Conservation (phyloP, 2,113 vertebrate genomes). For the Thunnus thynnus region DNA sequence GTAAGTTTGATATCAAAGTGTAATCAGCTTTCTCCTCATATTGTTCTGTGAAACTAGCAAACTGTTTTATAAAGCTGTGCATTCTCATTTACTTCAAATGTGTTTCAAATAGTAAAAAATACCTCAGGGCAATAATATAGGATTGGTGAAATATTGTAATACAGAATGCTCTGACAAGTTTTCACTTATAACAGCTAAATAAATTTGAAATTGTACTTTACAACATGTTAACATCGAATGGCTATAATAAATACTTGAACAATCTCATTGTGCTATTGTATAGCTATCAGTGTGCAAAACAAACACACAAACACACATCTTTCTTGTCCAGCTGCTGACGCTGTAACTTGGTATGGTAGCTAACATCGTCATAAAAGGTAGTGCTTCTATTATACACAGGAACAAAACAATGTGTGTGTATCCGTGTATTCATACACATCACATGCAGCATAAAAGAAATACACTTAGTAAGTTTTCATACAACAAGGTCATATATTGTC, state of each 20-base stretch:
- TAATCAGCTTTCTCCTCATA: not conserved
- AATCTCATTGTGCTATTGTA: not conserved
- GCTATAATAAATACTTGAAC: too few species aligned
- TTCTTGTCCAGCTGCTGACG: not conserved
- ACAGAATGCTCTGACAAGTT: not conserved
- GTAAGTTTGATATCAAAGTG: constrained; percentile 41
- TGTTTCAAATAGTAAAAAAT: not conserved
- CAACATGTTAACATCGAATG: too few species aligned
- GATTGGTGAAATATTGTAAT: not conserved
- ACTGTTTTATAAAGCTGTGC: constrained; percentile 10
- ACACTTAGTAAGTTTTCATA: not conserved
- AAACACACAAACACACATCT: not conserved
- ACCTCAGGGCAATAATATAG: not conserved
- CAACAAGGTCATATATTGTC: not conserved
- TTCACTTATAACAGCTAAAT: too few species aligned
- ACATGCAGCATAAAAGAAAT: not conserved
- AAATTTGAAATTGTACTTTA: too few species aligned
- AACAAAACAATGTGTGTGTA: not conserved
- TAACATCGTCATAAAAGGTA: too few species aligned
- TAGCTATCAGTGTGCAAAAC: not conserved
- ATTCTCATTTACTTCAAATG: not conserved
- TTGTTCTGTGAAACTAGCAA: constrained; percentile 1
- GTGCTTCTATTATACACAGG: not conserved
- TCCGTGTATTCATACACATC: not conserved
- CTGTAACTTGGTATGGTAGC: not conserved